phyloP scores from a whole-genome alignment of 2,888 invertebrate species.

The Lycia hirtaria region DNA sequence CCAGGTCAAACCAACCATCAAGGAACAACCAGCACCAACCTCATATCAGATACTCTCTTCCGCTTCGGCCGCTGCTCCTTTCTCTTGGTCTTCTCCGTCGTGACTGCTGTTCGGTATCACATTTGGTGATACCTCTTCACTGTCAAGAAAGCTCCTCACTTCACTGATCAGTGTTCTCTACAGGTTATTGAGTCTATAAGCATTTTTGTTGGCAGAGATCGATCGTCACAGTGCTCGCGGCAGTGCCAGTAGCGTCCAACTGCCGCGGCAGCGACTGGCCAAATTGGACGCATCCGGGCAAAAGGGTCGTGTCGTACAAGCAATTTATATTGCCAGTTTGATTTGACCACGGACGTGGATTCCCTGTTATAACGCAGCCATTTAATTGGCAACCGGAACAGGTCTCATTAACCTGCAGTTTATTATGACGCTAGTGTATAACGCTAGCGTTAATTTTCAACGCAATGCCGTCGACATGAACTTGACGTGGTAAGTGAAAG shows the following conservation, averaged over 20 bases:
- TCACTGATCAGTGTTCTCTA: background rate
- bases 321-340: conserved; percentile 80
- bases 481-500: background rate
- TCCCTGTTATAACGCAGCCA: conserved; percentile 36
- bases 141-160: conserved; percentile 29
- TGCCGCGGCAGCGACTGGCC: conserved; percentile 62
- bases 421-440: conserved; percentile 16
- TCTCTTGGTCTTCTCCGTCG: conserved; percentile 71
- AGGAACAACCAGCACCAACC: conserved; percentile 62
- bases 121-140: conserved; percentile 76
- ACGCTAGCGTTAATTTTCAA: conserved; percentile 14
- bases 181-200: background rate
- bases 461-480: background rate
- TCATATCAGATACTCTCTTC: conserved; percentile 80
- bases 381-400: conserved; percentile 39
- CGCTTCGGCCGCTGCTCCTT: conserved; percentile 70
- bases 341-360: conserved; percentile 63
- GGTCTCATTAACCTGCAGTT: conserved; percentile 32
- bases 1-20: background rate
- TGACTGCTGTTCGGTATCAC: conserved; percentile 80
- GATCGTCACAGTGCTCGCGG: conserved; percentile 42
- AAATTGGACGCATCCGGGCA: conserved; percentile 83
- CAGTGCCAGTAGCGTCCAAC: conserved; percentile 61
- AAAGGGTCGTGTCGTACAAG: conserved; percentile 81
- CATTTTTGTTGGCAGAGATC: conserved; percentile 24